These are phyloP conservation scores for Trichoplax adhaerens DNA, from an alignment of 37 sponge, comb jelly and placozoan species.

Conservation along the genomic window DNA sequence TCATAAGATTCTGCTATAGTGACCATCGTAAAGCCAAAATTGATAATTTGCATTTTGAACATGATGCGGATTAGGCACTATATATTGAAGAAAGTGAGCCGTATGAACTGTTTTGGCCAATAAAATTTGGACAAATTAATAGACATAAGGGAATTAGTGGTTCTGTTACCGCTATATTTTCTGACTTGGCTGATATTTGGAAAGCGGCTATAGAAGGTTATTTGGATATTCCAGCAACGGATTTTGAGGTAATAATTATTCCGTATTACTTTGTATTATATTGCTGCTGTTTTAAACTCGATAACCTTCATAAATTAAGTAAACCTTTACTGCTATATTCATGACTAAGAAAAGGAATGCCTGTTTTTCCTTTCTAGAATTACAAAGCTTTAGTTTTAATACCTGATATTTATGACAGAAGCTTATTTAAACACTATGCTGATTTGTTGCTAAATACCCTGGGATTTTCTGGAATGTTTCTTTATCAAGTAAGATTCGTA, in stretches of 20 bases:
- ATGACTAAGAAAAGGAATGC: not conserved
- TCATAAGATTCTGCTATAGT: not conserved
- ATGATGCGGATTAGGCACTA: constrained; percentile 30
- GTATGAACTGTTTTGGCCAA: constrained; percentile 52
- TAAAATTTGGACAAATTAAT: constrained; percentile 43
- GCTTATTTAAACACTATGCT: not conserved
- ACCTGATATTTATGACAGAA: constrained; percentile 32
- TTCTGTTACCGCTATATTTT: constrained; percentile 24
- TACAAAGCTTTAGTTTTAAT: constrained; percentile 42
- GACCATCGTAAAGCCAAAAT: no score
- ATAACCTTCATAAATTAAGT: no score
- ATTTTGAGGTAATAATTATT: constrained; percentile 44
- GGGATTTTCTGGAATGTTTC: not conserved
- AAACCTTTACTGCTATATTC: no score
- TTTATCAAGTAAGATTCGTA: not conserved
- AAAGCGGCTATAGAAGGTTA: constrained; percentile 45
- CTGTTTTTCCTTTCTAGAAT: constrained; percentile 10
- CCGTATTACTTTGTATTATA: not conserved
- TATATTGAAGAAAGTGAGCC: constrained; percentile 35
- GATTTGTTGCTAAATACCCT: not conserved
- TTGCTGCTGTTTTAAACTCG: not conserved
- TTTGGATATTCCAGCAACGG: constrained; percentile 26
- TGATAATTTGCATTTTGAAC: not conserved
- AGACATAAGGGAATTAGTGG: not conserved
- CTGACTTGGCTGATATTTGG: constrained; percentile 68